Base-by-base conservation (phyloP, 2,888 invertebrate species). In the Polyommatus iphigenia region DNA sequence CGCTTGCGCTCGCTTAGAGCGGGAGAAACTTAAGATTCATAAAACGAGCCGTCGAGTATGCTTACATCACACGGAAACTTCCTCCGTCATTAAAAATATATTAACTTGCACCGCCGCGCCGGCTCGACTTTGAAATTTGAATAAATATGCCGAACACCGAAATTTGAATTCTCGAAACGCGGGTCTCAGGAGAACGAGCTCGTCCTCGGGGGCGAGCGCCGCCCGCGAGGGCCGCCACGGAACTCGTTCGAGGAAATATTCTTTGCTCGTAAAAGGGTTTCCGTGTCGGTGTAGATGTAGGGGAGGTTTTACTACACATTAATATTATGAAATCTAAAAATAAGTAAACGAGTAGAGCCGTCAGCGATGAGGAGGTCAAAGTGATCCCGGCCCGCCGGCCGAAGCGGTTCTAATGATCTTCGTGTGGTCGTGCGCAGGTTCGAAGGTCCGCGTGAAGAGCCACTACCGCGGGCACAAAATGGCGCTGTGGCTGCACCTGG, bases 401-500 rank as follows among this genome's bases (percentile, higher is more conserved):
- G 18, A 24, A 24, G 24, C 24, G 24, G 0, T 71, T 3, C 1
- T 8, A 29, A 32, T 3, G 62, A 41, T 32, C 3, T 6, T 20
- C n/a, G 0, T 20, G 32, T 72, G 57, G 3, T 75, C 10, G 18
- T 54, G 18, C 87, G 59, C 89, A 97, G 97, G 96, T 75, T 93
- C 95, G 46, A 96, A 96, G 84, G 95, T 96, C 18, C 96, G 96
- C 82, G 96, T 97, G 91, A 96, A 96, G 86, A 97, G 97, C 84
- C 98, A 98, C 92, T 98, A 98, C 91, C 95, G 98, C 32, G 97
- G 98, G 0, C 97, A 98, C 92, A 97, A 98, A 93, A 96, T 98
- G 96, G 97, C 98, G 78, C 95, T 98, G 80, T 98, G 98, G 98
- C 90, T 98, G 83, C 97, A 98, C 86, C 95, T 98, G 78, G 96